These are phyloP conservation scores for Allobates femoralis DNA, from an alignment of 2,797 vertebrate species.

Conservation along the genomic window DNA sequence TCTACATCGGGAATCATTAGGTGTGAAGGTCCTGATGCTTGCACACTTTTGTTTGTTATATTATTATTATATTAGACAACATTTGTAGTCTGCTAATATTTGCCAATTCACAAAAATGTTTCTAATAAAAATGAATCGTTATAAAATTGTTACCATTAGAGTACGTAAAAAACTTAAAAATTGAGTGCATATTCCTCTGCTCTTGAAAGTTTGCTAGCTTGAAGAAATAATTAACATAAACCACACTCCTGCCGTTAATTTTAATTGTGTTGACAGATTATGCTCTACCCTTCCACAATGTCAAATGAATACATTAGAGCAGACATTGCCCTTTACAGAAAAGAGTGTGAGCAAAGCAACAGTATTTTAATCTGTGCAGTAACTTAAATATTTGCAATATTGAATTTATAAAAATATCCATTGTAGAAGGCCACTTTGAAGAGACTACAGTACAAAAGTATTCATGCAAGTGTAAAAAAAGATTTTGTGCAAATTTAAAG, in stretches of 20 bases:
- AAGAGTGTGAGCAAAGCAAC: neutral
- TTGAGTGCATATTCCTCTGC: neutral
- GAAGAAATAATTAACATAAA: constrained; percentile 36
- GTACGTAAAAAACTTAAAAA: neutral
- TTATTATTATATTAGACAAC: no score
- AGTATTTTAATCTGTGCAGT: neutral
- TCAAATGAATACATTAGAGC: constrained; percentile 43
- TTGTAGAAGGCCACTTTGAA: neutral
- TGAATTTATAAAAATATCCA: neutral
- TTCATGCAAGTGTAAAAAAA: no score
- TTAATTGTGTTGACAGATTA: constrained; percentile 52
- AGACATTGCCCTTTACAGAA: constrained; percentile 10
- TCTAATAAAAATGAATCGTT: no score
- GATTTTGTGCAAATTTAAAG: no score
- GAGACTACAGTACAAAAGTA: neutral
- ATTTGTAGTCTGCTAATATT: no score
- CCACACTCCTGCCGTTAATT: constrained; percentile 22
- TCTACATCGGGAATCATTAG: no score
- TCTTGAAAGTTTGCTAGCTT: constrained; percentile 11
- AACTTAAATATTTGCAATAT: neutral
- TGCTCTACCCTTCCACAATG: constrained; percentile 27
- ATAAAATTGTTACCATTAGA: neutral
- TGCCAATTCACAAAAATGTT: no score
- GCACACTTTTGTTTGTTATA: no score
- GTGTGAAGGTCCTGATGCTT: no score